These are phyloP conservation scores for Pseudochirops corinnae DNA, from an alignment of 2,797 vertebrate species.

Conservation along the genomic window DNA sequence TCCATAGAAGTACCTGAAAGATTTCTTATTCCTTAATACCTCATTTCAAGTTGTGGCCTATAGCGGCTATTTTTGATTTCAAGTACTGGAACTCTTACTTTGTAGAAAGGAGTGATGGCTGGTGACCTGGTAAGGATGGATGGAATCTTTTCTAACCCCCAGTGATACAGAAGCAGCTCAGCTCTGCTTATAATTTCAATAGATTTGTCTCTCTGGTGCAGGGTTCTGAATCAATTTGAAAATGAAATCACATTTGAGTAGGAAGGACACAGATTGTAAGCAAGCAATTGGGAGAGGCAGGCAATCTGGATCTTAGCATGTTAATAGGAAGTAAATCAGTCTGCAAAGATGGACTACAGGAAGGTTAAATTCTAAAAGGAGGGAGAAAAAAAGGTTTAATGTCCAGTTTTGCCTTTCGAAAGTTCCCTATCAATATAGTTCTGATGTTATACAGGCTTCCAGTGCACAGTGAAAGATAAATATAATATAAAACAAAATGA, in stretches of 20 bases:
- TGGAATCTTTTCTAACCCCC: not conserved
- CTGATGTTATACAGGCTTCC: not conserved
- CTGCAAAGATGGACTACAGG: conserved; percentile 40
- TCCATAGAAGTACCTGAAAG: conserved; percentile 8
- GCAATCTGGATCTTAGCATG: conserved; percentile 59
- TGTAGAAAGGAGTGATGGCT: not conserved
- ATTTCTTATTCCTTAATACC: not conserved
- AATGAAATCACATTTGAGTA: conserved; percentile 36
- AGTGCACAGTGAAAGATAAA: not conserved
- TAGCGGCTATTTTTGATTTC: not conserved
- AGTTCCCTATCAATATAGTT: not conserved
- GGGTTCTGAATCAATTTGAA: conserved; percentile 34
- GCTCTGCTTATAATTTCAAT: conserved; percentile 39
- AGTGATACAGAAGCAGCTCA: not conserved
- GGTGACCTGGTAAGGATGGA: not conserved
- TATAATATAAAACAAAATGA: not conserved
- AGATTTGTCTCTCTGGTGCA: not conserved
- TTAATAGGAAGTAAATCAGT: conserved; percentile 55
- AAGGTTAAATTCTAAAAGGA: conserved; percentile 33
- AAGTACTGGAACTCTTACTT: not conserved
- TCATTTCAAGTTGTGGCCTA: not conserved
- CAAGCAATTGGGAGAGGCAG: conserved; percentile 54
- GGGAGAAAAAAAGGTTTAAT: not conserved
- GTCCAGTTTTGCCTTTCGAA: conserved; percentile 38
- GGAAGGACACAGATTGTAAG: conserved; percentile 25